Evolutionary conservation across 1,140 invertebrate species (phyloP).

Genomic region (Hypsibius dujardini): DNA sequence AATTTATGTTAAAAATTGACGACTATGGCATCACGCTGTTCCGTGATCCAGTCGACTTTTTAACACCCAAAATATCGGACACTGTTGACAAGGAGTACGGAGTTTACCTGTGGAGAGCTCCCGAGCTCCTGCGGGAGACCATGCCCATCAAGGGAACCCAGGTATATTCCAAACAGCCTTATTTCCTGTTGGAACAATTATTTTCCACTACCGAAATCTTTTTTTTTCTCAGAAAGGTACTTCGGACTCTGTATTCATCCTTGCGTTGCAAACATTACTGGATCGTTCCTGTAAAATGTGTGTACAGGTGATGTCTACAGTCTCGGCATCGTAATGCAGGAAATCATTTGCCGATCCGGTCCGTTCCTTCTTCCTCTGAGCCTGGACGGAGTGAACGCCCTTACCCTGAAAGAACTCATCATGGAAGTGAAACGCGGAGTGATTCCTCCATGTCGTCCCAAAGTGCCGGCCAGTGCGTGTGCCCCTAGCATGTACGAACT

Average conservation of each 20-base stretch:
- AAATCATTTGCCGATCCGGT: constrained; percentile 47
- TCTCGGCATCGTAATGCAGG: constrained; percentile 51
- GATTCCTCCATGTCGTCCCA: neutral
- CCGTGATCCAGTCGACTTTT: neutral
- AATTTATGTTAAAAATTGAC: neutral
- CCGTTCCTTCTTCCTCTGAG: neutral
- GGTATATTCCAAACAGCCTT: neutral
- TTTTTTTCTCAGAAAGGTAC: neutral
- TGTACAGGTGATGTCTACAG: constrained; percentile 43
- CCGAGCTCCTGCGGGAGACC: neutral
- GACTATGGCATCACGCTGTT: neutral
- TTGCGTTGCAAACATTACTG: neutral
- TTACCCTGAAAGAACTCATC: neutral
- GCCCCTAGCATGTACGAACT: neutral
- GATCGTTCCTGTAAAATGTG: neutral
- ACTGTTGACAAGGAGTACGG: neutral
- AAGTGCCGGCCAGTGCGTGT: neutral
- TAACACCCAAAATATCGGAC: neutral
- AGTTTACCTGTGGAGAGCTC: neutral
- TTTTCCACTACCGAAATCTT: neutral
- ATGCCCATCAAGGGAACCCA: neutral
- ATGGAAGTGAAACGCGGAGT: neutral
- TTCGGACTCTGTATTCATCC: neutral
- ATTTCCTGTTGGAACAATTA: neutral
- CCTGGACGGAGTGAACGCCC: neutral